These are phyloP conservation scores for Acronicta leporina DNA, from an alignment of 2,888 invertebrate genomes.

Conservation along the genomic window DNA sequence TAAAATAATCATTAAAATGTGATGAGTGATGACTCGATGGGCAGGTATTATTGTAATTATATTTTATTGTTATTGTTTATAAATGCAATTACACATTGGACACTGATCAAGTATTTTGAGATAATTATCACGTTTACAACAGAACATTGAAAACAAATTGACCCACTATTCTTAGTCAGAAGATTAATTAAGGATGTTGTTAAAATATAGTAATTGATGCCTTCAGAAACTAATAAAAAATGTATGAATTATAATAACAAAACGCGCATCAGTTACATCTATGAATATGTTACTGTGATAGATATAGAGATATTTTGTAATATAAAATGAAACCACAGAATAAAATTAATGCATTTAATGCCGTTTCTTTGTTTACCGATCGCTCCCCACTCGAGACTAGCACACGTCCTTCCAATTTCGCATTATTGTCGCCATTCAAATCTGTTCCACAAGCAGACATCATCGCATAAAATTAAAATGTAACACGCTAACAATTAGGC, in stretches of 20 bases:
- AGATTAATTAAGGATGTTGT: not conserved
- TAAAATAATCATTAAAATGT: too few species aligned
- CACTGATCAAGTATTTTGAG: too few species aligned
- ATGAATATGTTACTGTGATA: constrained; percentile 17
- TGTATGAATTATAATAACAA: not conserved
- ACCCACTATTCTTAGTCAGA: too few species aligned
- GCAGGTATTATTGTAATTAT: too few species aligned
- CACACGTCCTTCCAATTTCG: constrained; percentile 62
- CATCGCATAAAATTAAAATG: constrained; percentile 69
- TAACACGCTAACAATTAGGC: constrained; percentile 79
- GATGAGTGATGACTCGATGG: too few species aligned
- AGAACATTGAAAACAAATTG: too few species aligned
- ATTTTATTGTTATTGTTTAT: too few species aligned
- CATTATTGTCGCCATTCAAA: constrained; percentile 65
- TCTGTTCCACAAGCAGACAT: constrained; percentile 67
- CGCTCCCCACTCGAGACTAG: constrained; percentile 69
- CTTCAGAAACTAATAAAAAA: too few species aligned
- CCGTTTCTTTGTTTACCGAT: constrained; percentile 78
- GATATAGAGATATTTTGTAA: not conserved
- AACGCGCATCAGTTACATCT: not conserved
- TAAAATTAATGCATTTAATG: constrained; percentile 87
- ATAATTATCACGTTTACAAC: too few species aligned
- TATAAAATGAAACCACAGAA: constrained; percentile 67
- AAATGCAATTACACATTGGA: too few species aligned
- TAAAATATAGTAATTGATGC: too few species aligned